These are phyloP conservation scores for Streptopelia turtur DNA, from an alignment of 2,797 vertebrate species.

Conservation along the genomic window DNA sequence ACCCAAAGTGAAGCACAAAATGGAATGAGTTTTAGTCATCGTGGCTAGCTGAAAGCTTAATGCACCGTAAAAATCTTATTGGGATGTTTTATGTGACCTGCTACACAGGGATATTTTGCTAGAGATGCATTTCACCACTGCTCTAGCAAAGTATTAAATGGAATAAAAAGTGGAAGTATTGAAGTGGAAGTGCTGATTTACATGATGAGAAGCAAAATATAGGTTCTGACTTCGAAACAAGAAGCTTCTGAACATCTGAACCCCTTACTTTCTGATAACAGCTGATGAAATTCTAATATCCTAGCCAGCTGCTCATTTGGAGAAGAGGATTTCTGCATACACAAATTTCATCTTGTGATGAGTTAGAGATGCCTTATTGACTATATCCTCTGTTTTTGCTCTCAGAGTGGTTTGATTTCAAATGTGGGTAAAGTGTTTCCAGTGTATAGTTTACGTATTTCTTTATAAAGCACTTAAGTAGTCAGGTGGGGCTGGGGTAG, in stretches of 20 bases:
- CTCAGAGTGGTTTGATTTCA: conserved; percentile 3
- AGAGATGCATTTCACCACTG: not conserved
- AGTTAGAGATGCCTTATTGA: not conserved
- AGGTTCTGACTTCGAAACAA: not conserved
- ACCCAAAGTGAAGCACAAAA: not conserved
- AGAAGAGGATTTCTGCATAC: not conserved
- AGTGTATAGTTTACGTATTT: not conserved
- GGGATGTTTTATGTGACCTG: not conserved
- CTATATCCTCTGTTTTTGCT: not conserved
- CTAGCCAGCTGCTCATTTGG: not conserved
- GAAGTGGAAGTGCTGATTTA: not conserved
- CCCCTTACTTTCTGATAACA: not conserved
- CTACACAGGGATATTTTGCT: not conserved
- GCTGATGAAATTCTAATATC: not conserved
- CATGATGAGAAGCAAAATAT: not conserved
- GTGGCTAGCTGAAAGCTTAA: not conserved
- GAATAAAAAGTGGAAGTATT: not conserved
- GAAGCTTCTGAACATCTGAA: not conserved
- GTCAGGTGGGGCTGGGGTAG: not conserved
- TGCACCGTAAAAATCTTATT: not conserved
- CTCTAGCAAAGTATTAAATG: not conserved
- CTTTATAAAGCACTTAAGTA: not conserved
- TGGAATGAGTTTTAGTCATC: not conserved
- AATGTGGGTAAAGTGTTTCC: not conserved
- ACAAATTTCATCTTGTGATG: not conserved